phyloP scores from a whole-genome alignment of 2,888 invertebrate species.

The Trachelus iudaicus region DNA sequence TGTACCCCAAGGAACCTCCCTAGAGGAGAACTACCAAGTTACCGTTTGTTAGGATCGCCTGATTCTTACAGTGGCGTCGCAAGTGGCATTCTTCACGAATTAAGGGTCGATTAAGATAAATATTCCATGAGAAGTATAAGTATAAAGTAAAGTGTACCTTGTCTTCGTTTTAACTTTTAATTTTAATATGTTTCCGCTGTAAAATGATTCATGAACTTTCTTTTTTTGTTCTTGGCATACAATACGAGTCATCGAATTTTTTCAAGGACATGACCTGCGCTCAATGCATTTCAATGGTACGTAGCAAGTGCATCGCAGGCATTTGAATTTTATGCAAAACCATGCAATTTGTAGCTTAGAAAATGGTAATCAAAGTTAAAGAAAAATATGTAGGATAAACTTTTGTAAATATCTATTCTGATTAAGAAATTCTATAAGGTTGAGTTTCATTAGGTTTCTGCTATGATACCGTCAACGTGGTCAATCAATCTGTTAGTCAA shows the following conservation, averaged over 20 bases:
- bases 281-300: background rate
- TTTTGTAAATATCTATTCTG: no score
- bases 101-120: background rate
- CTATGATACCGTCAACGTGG: constrained; percentile 69
- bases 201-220: background rate
- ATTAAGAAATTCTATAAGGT: no score
- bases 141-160: background rate
- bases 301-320: constrained; percentile 20
- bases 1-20: background rate
- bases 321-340: constrained; percentile 22
- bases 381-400: no score
- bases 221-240: background rate
- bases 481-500: constrained; percentile 72
- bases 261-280: background rate
- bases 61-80: constrained; percentile 33
- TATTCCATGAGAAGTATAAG: background rate
- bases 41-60: constrained; percentile 23
- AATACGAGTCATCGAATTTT: constrained; percentile 1
- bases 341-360: background rate
- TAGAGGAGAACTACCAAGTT: constrained; percentile 2
- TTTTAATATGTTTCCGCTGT: background rate
- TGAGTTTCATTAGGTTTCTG: constrained; percentile 38
- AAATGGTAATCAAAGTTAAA: background rate
- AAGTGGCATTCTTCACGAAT: background rate
- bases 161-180: background rate